Evolutionary conservation across 2,113 vertebrate species (phyloP).

Genomic region (Pheucticus melanocephalus): DNA sequence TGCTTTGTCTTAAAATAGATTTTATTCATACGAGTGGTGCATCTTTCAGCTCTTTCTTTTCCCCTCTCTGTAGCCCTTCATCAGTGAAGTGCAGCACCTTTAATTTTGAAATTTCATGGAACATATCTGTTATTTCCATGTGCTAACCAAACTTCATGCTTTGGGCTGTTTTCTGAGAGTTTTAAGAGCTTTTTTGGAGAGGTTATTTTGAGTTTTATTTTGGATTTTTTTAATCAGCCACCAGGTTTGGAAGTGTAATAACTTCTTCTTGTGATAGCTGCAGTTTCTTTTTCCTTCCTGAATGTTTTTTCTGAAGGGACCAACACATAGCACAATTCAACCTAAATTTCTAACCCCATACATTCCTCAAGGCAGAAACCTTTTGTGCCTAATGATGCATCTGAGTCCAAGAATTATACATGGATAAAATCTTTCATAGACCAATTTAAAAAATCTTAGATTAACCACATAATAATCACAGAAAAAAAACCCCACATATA

Average conservation of each 20-base stretch:
- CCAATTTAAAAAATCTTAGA: neutral
- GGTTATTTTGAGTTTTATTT: neutral
- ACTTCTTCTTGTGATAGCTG: neutral
- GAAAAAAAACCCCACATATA: fast-evolving
- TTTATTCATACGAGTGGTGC: neutral
- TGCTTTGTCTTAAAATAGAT: neutral
- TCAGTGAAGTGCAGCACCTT: neutral
- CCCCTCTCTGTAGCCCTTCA: neutral
- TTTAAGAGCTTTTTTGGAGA: neutral
- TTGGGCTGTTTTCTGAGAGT: neutral
- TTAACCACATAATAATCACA: neutral
- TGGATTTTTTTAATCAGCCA: neutral
- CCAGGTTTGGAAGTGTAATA: neutral
- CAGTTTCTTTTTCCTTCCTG: neutral
- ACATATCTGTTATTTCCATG: neutral
- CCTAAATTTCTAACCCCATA: neutral
- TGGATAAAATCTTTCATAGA: neutral
- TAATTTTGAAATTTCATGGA: neutral
- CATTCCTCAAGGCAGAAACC: slow-evolving; percentile 14
- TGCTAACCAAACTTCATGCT: neutral
- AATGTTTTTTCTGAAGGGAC: slow-evolving; percentile 24
- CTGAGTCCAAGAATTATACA: neutral
- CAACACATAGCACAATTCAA: slow-evolving; percentile 11
- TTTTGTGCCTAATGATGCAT: slow-evolving; percentile 31
- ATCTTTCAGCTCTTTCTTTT: neutral